phyloP scores from a whole-genome alignment of 2,797 vertebrate species.

The Lutjanus argentimaculatus region DNA sequence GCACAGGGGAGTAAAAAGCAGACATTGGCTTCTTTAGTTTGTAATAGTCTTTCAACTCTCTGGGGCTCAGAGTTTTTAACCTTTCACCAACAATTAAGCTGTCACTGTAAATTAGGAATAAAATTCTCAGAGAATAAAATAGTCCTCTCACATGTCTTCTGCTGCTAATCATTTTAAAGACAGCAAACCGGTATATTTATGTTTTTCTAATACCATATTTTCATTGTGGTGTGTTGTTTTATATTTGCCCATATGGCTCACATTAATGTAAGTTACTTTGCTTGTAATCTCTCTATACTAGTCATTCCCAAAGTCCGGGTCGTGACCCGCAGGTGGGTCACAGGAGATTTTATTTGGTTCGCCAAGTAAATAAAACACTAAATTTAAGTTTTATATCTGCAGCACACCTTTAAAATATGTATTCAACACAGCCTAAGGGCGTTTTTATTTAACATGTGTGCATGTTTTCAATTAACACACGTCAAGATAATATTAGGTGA shows the following conservation, averaged over 20 bases:
- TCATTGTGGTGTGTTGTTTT: neutral
- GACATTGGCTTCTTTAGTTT: neutral
- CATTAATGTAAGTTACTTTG: neutral
- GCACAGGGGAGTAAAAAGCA: neutral
- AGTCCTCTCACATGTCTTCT: neutral
- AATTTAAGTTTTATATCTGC: no score
- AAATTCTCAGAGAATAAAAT: neutral
- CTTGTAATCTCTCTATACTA: neutral
- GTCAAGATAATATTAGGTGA: no score
- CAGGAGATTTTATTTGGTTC: no score
- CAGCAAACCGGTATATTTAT: neutral
- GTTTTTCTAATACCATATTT: neutral
- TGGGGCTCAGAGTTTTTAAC: neutral
- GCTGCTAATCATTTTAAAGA: neutral
- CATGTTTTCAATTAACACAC: no score
- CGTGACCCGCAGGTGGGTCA: no score
- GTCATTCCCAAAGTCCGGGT: no score
- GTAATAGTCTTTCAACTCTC: neutral
- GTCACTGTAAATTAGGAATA: neutral
- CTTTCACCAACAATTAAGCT: neutral
- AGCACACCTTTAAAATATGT: no score
- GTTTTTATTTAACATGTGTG: no score
- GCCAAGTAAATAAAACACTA: no score
- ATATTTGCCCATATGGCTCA: neutral
- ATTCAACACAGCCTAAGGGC: no score